A percentile compares a stretch with the other conserved stretches of the same genome.
These are phyloP conservation scores for Amphilophus citrinellus DNA, from an alignment of 2,113 vertebrate species.

Conservation along the genomic window DNA sequence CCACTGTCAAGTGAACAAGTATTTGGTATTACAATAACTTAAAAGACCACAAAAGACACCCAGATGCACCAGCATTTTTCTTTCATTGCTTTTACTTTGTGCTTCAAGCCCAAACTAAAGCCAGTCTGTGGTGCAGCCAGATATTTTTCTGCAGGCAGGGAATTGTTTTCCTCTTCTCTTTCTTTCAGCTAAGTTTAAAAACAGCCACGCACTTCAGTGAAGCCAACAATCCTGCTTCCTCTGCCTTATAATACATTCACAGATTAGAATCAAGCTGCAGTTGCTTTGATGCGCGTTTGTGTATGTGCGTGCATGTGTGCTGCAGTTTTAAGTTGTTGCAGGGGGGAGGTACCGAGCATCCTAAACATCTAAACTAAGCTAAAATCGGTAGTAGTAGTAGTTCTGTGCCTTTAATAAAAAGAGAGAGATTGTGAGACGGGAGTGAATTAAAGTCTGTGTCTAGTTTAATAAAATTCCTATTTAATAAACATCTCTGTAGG, in stretches of 20 bases:
- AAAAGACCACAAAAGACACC: constrained; percentile 23
- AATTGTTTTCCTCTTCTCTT: constrained; percentile 43
- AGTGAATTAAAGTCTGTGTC: constrained; percentile 48
- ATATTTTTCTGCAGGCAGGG: constrained; percentile 51
- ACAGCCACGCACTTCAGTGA: constrained; percentile 47
- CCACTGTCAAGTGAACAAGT: constrained; percentile 41
- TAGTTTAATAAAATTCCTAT: constrained; percentile 52
- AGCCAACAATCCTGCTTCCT: constrained; percentile 45
- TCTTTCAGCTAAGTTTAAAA: constrained; percentile 51
- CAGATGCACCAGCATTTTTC: constrained; percentile 25
- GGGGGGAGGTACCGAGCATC: constrained; percentile 13
- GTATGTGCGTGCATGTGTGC: not conserved
- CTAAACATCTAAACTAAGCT: constrained; percentile 8
- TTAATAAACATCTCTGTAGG: constrained; percentile 63
- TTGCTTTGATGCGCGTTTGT: constrained; percentile 17
- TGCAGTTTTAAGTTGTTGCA: constrained; percentile 17
- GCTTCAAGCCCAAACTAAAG: constrained; percentile 32
- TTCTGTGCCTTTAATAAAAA: constrained; percentile 5
- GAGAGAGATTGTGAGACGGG: not conserved
- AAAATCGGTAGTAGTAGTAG: not conserved
- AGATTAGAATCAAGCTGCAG: constrained; percentile 42
- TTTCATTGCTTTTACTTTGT: constrained; percentile 50
- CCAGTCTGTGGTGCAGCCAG: constrained; percentile 47
- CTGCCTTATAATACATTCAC: constrained; percentile 46
- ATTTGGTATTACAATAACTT: constrained; percentile 18